Evolutionary conservation across 2,797 vertebrate species (phyloP).

Genomic region (Trachops cirrhosus): DNA sequence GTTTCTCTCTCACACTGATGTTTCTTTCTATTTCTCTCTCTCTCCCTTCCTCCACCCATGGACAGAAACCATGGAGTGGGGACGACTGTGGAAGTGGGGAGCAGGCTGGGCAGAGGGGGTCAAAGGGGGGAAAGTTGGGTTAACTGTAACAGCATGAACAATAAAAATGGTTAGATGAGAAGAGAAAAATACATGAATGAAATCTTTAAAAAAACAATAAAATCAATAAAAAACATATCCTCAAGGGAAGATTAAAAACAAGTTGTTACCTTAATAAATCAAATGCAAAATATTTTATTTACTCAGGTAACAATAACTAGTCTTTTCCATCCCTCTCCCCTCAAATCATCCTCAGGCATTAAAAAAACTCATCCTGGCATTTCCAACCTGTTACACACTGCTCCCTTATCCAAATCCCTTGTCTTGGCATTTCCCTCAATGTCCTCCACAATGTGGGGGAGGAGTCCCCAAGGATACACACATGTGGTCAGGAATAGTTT

Average conservation of each 20-base stretch:
- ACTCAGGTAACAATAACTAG: neutral
- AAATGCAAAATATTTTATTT: neutral
- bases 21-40: neutral
- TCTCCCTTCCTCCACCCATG: neutral
- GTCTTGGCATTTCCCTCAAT: neutral
- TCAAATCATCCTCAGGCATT: neutral
- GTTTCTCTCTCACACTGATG: neutral
- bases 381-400: neutral
- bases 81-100: neutral
- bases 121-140: neutral
- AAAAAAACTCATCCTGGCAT: neutral
- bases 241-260: neutral
- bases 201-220: neutral
- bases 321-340: neutral
- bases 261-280: neutral
- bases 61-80: neutral
- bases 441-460: neutral
- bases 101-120: neutral
- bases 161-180: neutral
- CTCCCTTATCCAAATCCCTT: neutral
- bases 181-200: neutral
- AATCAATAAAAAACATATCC: neutral
- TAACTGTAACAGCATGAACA: neutral
- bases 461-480: neutral
- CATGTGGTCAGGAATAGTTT: neutral